A percentile compares a stretch with the other conserved stretches of the same genome.
Conservation (phyloP, 2,113 vertebrate genomes). For the Erythrolamprus reginae region DNA sequence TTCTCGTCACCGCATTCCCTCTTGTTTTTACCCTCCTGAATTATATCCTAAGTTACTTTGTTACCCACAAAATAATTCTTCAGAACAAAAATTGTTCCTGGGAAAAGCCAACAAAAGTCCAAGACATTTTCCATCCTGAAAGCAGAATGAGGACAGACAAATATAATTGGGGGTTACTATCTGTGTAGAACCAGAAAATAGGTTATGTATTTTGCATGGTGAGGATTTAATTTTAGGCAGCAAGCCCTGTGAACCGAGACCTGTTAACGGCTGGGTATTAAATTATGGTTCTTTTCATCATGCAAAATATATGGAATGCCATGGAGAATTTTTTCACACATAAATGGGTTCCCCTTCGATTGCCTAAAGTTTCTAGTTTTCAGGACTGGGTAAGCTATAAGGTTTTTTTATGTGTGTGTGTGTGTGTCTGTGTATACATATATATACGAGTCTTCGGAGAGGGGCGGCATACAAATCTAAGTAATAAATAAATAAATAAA, state of each 20-base stretch:
- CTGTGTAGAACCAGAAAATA: neutral
- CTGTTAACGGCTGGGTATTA: neutral
- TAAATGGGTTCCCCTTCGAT: neutral
- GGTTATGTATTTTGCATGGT: neutral
- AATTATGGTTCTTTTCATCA: neutral
- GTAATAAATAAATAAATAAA: no score
- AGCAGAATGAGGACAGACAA: neutral
- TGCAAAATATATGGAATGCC: neutral
- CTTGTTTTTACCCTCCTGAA: neutral
- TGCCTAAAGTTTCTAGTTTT: neutral
- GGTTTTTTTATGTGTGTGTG: neutral
- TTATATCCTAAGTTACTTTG: neutral
- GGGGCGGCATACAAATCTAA: no score
- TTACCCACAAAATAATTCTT: neutral
- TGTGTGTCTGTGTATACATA: no score
- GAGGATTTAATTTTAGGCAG: neutral
- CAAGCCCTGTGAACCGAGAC: neutral
- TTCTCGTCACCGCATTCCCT: neutral
- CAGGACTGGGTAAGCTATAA: neutral
- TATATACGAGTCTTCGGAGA: no score
- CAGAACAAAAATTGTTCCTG: neutral
- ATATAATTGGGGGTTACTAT: neutral
- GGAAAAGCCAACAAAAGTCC: neutral
- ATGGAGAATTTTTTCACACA: neutral
- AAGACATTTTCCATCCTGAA: neutral